Base-by-base conservation (phyloP, 2,888 invertebrate species). In the Trissoscelio sp. region DNA sequence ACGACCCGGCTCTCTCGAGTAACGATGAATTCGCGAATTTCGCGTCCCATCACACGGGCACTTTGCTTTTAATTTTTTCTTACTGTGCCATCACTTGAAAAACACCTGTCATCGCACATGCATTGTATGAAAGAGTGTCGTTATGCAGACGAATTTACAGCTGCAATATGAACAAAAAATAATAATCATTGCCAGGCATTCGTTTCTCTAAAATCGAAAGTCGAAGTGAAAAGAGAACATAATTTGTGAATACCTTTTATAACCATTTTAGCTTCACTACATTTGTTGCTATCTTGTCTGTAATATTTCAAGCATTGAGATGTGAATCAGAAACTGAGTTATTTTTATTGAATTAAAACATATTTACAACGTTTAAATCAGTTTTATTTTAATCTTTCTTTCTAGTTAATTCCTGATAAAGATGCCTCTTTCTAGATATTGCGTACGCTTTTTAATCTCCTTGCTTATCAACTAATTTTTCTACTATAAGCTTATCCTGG, bases 1-100 rank as follows among this genome's bases (percentile, higher is more conserved):
- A 82, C 82, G 82, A 74, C 79, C 77, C 81, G 78, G 66, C 82
- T 79, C 70, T 75, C 67, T 72, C 67, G 79, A 75, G 72, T 66
- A 75, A 82, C 81, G 81, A 82, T 82, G 81, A 82, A 82, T 82
- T 74, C 78, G 81, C 81, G 78, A 82, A 82, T 74, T 82, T 82
- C 53, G 55, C 70, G 81, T 74, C 74, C 79, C 79, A 82, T 82
- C 82, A 82, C 79, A 82, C 82, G 82, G 82, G 82, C 82, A 82
- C 82, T 82, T 82, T 82, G 82, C 82, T 82, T 82, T 82, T 82
- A 82, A 82, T 82, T 82, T 82, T 82, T 82, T 80, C 79, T 74
- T 79, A 82, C 70, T 44, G 66, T 69, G 60, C 75, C 82, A 75
- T 75, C 75, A 44, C 79, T 62, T 72, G 74, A 79, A 82, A 82